A percentile compares a stretch with the other conserved stretches of the same genome.
Conservation (phyloP, 2,888 invertebrate species). For the Torymus aiolomorphi region DNA sequence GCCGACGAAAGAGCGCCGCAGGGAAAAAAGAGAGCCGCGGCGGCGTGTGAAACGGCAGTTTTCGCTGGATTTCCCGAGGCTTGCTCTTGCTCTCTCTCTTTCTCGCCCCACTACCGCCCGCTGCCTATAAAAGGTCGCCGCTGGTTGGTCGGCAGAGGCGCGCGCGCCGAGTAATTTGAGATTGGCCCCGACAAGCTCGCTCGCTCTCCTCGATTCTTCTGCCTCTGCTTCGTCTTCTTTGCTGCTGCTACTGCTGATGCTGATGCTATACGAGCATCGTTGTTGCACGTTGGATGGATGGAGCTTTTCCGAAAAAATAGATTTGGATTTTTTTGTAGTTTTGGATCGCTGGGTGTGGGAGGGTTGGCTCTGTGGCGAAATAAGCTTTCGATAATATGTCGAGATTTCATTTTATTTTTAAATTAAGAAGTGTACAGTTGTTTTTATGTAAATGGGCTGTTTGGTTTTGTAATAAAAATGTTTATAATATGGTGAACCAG, state of each 20-base stretch:
- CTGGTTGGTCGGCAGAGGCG: conserved; percentile 70
- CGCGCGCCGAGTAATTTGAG: conserved; percentile 73
- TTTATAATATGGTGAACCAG: too few species aligned
- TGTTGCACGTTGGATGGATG: background rate
- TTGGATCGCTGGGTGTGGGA: too few species aligned
- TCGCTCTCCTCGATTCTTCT: conserved; percentile 29
- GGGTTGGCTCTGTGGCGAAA: too few species aligned
- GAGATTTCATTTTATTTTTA: too few species aligned
- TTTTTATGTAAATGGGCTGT: too few species aligned
- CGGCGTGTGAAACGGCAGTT: conserved; percentile 56
- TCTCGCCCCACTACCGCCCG: conserved; percentile 69
- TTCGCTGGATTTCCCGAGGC: conserved; percentile 67
- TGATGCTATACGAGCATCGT: conserved; percentile 42
- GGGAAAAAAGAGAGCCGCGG: background rate
- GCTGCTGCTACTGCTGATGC: conserved; percentile 46
- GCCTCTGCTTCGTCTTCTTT: background rate
- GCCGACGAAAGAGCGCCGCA: background rate
- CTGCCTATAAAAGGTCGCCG: conserved; percentile 75
- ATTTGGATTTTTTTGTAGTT: background rate
- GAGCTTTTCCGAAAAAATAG: too few species aligned
- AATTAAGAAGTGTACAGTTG: too few species aligned
- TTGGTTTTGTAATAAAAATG: too few species aligned
- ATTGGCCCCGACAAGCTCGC: conserved; percentile 66
- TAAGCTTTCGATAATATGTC: too few species aligned
- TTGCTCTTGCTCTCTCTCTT: conserved; percentile 16